Percentiles rank a stretch among this genome's conserved stretches.
Evolutionary conservation across 2,797 vertebrate species (phyloP).

Genomic region (Potorous gilbertii): DNA sequence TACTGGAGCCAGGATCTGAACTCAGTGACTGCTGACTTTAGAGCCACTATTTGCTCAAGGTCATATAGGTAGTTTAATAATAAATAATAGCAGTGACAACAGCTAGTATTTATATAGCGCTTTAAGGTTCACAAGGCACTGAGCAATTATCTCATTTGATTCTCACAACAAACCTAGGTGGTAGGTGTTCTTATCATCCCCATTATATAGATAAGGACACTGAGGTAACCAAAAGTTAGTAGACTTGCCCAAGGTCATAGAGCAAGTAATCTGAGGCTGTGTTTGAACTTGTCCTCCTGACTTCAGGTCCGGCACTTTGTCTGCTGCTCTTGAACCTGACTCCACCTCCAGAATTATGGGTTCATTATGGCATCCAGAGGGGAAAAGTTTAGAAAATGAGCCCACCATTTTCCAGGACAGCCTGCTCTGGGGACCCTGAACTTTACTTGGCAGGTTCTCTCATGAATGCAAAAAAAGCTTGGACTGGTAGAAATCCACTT

Average conservation of each 20-base stretch:
- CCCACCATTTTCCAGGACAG: neutral
- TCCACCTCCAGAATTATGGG: neutral
- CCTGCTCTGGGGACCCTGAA: neutral
- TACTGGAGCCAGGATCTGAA: neutral
- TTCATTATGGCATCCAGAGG: neutral
- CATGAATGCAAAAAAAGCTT: neutral
- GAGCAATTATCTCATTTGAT: neutral
- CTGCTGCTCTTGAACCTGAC: neutral
- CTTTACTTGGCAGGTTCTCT: neutral
- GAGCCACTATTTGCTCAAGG: neutral
- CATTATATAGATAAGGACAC: neutral
- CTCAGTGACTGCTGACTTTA: neutral
- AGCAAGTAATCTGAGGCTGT: neutral
- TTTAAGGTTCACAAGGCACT: neutral
- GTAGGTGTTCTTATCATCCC: neutral
- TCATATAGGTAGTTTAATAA: neutral
- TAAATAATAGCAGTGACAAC: no score
- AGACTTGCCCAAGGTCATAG: neutral
- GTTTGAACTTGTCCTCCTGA: neutral
- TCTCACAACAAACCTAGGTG: neutral
- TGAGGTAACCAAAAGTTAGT: neutral
- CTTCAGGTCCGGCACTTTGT: neutral
- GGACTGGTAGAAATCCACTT: neutral
- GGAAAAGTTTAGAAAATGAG: neutral
- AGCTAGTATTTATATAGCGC: neutral